Conservation (phyloP, 2,797 vertebrate species). For the Trematomus bernacchii region DNA sequence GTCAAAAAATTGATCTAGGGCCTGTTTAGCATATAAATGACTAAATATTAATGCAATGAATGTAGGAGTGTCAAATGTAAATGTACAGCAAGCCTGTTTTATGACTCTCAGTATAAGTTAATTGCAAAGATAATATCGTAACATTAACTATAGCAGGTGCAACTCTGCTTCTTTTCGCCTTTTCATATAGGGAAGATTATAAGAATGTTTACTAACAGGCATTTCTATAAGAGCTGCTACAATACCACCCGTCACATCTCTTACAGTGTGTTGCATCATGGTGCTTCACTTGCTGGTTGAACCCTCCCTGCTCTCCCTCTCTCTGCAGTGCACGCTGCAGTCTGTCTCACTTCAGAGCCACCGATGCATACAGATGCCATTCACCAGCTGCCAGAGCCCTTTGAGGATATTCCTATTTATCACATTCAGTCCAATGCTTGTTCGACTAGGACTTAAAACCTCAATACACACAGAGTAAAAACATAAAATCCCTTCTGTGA, state of each 20-base stretch:
- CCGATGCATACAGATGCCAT: constrained; percentile 73
- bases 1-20: constrained; percentile 2
- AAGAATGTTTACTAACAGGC: constrained; percentile 5
- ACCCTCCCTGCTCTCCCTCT: constrained; percentile 35
- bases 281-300: constrained; percentile 38
- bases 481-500: constrained; percentile 25
- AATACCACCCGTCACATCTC: constrained; percentile 37
- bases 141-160: neutral
- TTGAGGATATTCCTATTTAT: constrained; percentile 59
- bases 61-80: neutral
- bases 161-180: constrained; percentile 1
- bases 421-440: constrained; percentile 47
- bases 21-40: neutral
- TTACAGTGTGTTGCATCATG: constrained; percentile 75
- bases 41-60: constrained; percentile 10
- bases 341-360: constrained; percentile 68
- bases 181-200: constrained; percentile 4
- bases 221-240: neutral
- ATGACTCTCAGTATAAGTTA: neutral
- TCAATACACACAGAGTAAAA: constrained; percentile 30
- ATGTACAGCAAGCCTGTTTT: neutral
- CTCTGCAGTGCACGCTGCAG: constrained; percentile 74
- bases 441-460: constrained; percentile 52
- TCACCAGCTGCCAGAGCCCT: constrained; percentile 64
- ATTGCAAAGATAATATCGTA: constrained; percentile 25